These are phyloP conservation scores for Microctenopoma stevenorrisi DNA, from an alignment of 2,797 vertebrate species.

Conservation along the genomic window DNA sequence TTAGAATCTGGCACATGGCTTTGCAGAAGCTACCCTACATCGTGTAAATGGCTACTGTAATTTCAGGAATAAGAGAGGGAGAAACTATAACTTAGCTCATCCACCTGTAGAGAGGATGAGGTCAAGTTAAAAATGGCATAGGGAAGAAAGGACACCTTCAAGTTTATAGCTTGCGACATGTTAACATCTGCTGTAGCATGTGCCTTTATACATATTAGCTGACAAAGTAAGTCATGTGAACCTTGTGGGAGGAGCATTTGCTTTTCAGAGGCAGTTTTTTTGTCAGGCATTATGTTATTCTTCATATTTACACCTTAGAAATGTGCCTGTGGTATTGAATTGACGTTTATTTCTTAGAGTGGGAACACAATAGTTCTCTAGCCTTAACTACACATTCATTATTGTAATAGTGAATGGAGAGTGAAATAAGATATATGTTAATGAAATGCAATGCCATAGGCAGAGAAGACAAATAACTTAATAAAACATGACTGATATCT, in stretches of 20 bases:
- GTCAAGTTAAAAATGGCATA: conserved; percentile 24
- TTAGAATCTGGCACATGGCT: conserved; percentile 57
- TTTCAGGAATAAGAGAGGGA: conserved; percentile 26
- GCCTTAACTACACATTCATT: no score
- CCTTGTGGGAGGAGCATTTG: no score
- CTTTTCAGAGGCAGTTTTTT: no score
- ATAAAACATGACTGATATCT: conserved; percentile 15
- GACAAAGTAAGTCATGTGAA: no score
- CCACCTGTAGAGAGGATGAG: conserved; percentile 9
- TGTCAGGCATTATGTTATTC: no score
- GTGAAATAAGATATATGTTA: neutral
- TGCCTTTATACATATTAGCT: conserved; percentile 19
- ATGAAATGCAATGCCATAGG: neutral
- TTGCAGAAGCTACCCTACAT: conserved; percentile 41
- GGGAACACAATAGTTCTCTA: no score
- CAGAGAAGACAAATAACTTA: neutral
- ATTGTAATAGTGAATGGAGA: no score
- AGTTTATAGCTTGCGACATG: conserved; percentile 50
- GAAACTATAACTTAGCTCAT: no score
- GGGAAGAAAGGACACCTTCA: conserved; percentile 17
- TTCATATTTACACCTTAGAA: no score
- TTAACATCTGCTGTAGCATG: conserved; percentile 65
- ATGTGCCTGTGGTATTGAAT: no score
- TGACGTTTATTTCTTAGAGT: no score
- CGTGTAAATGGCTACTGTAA: conserved; percentile 29